Evolutionary conservation across 2,888 invertebrate species (phyloP).

Genomic region (Acanthoscelides obtectus): DNA sequence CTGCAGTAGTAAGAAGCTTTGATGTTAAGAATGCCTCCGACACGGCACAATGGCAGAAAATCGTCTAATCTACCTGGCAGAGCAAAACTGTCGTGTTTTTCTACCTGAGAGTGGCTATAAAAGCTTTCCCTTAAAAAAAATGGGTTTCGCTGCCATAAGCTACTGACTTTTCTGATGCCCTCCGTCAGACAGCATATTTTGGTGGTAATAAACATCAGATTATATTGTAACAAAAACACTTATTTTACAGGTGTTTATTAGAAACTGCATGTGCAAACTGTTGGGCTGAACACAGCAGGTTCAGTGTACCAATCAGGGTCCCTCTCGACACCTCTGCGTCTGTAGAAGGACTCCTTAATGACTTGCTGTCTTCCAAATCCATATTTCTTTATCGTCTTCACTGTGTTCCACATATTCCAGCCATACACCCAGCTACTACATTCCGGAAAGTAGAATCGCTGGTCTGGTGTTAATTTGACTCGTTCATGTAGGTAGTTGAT

Average conservation of each 20-base stretch:
- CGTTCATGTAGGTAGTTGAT: conserved; percentile 50
- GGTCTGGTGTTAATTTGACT: conserved; percentile 52
- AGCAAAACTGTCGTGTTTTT: no score
- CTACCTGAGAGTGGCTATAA: no score
- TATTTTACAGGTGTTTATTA: neutral
- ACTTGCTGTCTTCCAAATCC: conserved; percentile 52
- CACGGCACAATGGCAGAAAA: no score
- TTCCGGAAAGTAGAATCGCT: conserved; percentile 54
- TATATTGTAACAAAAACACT: neutral
- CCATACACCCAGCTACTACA: conserved; percentile 55
- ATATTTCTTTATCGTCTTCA: conserved; percentile 33
- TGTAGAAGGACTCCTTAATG: conserved; percentile 54
- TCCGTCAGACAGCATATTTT: no score
- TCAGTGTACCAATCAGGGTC: conserved; percentile 55
- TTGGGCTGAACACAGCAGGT: conserved; percentile 46
- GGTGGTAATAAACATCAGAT: neutral
- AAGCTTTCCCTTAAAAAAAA: no score
- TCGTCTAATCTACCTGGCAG: no score
- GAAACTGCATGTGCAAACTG: conserved; percentile 32
- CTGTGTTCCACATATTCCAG: conserved; percentile 53
- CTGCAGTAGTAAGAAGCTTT: no score
- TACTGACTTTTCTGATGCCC: no score
- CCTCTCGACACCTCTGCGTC: conserved; percentile 52
- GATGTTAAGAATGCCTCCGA: no score
- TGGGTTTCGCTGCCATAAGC: no score